Evolutionary conservation across 2,113 vertebrate species (phyloP).

Genomic region (Miniopterus natalensis): DNA sequence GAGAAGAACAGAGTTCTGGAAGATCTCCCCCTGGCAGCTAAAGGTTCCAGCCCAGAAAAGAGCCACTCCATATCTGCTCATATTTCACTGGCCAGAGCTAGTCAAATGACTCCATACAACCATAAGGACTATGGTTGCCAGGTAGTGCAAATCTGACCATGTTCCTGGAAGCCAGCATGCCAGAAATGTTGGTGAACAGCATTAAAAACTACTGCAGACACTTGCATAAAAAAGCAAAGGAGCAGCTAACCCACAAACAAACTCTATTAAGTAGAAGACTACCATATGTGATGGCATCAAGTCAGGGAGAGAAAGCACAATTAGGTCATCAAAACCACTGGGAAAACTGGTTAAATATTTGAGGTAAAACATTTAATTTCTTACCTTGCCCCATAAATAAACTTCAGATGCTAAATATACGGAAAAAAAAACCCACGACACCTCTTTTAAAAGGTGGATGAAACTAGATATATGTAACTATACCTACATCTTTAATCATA

Average conservation of each 20-base stretch:
- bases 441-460: neutral
- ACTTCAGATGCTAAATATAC: neutral
- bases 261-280: neutral
- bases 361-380: neutral
- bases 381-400: neutral
- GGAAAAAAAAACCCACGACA: too few relatives aligned
- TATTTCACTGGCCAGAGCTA: neutral
- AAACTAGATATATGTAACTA: neutral
- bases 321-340: neutral
- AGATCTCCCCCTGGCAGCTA: neutral
- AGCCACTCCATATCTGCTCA: neutral
- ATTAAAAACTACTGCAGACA: neutral
- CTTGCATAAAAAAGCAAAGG: neutral
- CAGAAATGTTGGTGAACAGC: neutral
- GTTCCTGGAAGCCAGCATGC: neutral
- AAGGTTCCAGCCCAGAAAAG: neutral
- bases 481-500: neutral
- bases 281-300: neutral
- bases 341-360: neutral
- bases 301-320: neutral
- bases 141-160: neutral
- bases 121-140: neutral
- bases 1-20: neutral
- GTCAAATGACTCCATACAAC: neutral
- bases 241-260: neutral